Evolutionary conservation across 2,888 invertebrate species (phyloP).

Genomic region (Chrysolina americana): DNA sequence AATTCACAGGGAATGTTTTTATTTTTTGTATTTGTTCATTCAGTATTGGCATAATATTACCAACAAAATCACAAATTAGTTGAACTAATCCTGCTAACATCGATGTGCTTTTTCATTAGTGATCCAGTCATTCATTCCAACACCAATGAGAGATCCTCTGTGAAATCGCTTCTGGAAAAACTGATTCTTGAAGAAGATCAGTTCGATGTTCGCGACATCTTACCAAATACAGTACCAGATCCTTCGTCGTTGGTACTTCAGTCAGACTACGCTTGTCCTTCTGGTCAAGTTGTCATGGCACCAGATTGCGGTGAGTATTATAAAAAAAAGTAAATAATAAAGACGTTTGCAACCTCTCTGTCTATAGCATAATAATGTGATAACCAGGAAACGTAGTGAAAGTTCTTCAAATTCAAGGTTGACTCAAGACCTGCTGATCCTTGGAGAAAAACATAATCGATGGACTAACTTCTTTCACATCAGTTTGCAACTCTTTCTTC

Average conservation of each 20-base stretch:
- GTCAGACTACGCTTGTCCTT: slow-evolving; percentile 93
- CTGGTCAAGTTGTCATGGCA: slow-evolving; percentile 94
- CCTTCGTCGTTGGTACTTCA: slow-evolving; percentile 89
- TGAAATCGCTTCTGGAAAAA: slow-evolving; percentile 88
- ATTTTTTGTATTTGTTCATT: too few species aligned
- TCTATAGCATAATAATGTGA: too few species aligned
- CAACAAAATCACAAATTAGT: too few species aligned
- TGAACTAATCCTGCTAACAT: not conserved
- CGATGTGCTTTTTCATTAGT: slow-evolving; percentile 68
- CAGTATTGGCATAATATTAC: too few species aligned
- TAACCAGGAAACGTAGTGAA: too few species aligned
- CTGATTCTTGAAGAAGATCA: slow-evolving; percentile 94
- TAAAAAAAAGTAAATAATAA: not conserved
- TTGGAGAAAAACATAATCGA: too few species aligned
- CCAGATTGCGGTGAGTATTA: slow-evolving; percentile 87
- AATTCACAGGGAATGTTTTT: too few species aligned
- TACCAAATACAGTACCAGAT: slow-evolving; percentile 95
- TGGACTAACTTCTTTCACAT: too few species aligned
- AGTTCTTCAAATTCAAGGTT: too few species aligned
- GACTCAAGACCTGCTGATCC: too few species aligned
- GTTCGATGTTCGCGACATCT: slow-evolving; percentile 92
- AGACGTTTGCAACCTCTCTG: too few species aligned
- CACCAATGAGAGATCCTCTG: slow-evolving; percentile 88
- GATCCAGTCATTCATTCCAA: slow-evolving; percentile 92
- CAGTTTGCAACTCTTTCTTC: too few species aligned